Percentiles rank a stretch among this genome's conserved stretches.
These are phyloP conservation scores for Crotalus adamanteus DNA, from an alignment of 2,797 vertebrate species.

Conservation along the genomic window DNA sequence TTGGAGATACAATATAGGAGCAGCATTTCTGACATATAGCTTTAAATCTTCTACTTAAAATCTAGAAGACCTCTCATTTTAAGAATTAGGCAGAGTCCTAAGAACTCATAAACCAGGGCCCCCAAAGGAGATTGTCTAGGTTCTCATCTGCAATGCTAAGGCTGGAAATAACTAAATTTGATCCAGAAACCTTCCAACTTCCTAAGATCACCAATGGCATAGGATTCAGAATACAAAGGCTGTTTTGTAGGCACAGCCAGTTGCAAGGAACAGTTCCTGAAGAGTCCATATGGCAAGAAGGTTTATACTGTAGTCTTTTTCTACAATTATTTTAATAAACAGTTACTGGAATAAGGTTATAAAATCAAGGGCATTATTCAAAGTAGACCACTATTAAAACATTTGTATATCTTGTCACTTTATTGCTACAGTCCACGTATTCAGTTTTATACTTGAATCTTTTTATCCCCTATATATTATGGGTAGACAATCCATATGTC, in stretches of 20 bases:
- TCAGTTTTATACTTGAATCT: background rate
- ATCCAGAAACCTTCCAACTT: background rate
- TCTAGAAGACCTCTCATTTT: background rate
- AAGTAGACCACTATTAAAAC: background rate
- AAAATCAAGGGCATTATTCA: background rate
- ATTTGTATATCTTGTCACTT: background rate
- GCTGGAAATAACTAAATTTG: background rate
- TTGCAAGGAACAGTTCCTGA: background rate
- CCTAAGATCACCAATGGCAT: background rate
- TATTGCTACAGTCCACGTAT: background rate
- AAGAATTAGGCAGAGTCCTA: background rate
- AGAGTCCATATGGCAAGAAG: background rate
- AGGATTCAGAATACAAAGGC: background rate
- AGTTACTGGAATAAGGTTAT: background rate
- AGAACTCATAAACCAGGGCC: background rate
- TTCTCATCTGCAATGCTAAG: background rate
- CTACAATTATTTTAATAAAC: background rate
- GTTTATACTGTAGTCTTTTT: background rate
- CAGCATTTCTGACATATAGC: background rate
- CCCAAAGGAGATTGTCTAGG: background rate
- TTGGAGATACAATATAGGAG: background rate
- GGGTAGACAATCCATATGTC: background rate
- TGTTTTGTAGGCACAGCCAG: background rate
- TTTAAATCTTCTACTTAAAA: background rate
- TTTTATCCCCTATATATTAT: background rate